These are phyloP conservation scores for Microplitis manilae DNA, from an alignment of 2,888 invertebrate species.

Conservation along the genomic window DNA sequence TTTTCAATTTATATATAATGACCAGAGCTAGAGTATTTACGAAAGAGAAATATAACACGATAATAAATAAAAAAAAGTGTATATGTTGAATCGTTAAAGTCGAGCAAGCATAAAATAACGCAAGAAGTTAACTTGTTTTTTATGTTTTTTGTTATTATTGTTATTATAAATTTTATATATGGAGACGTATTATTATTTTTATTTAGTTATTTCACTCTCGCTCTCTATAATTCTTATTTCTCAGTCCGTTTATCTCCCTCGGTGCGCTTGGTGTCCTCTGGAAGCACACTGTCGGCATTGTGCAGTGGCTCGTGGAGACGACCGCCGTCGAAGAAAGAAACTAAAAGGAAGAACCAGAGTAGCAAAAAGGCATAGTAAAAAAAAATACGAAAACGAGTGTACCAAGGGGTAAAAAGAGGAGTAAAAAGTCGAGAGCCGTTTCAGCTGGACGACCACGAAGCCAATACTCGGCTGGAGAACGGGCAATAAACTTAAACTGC, in stretches of 20 bases:
- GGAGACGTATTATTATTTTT: background rate
- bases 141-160: background rate
- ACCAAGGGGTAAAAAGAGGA: slow-evolving; percentile 26
- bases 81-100: background rate
- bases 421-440: slow-evolving; percentile 31
- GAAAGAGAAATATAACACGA: background rate
- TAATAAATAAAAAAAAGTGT: background rate
- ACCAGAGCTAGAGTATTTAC: background rate
- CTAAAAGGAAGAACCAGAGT: background rate
- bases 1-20: background rate
- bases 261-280: slow-evolving; percentile 40
- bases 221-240: background rate
- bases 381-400: background rate
- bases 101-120: background rate
- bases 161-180: background rate
- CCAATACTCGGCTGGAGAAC: slow-evolving; percentile 49
- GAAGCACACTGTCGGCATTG: slow-evolving; percentile 26
- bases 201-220: background rate
- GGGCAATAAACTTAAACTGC: slow-evolving; percentile 51
- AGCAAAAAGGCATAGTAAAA: background rate
- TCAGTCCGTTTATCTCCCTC: slow-evolving; percentile 24
- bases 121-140: background rate
- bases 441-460: slow-evolving; percentile 47
- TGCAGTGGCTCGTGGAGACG: slow-evolving; percentile 18
- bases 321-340: slow-evolving; percentile 7